These are phyloP conservation scores for Metaphire vulgaris DNA, from an alignment of 1,140 invertebrate species.

Conservation along the genomic window DNA sequence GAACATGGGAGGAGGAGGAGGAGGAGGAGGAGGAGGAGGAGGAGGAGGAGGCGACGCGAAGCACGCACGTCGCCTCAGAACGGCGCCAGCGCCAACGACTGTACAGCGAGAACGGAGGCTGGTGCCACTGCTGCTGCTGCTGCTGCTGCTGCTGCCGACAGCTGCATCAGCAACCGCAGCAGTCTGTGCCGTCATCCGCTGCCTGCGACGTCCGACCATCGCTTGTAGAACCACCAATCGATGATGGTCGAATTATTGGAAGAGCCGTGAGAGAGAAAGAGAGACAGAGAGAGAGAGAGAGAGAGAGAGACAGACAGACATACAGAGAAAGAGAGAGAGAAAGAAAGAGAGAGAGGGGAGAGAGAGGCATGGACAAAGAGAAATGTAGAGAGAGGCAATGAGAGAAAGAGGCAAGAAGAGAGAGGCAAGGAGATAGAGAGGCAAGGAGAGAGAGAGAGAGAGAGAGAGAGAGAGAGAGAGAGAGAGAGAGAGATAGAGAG, in stretches of 20 bases:
- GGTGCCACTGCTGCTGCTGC: not conserved
- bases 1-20: no score
- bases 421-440: not conserved
- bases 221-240: not conserved
- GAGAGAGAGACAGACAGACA: not conserved
- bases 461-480: not conserved
- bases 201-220: not conserved
- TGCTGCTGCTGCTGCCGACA: not conserved
- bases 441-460: not conserved
- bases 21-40: no score
- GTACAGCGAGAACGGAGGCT: not conserved
- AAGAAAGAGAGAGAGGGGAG: not conserved
- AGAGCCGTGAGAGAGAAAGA: not conserved
- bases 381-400: not conserved
- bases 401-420: not conserved
- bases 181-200: no score
- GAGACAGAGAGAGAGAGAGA: not conserved
- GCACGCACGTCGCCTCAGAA: no score
- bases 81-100: not conserved
- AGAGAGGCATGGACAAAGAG: not conserved
- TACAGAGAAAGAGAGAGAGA: not conserved
- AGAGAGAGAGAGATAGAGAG: not conserved
- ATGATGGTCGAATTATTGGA: not conserved
- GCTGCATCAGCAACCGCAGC: no score
- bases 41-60: no score